phyloP scores from a whole-genome alignment of 2,888 invertebrate genomes.

The Bhutanitis thaidina region DNA sequence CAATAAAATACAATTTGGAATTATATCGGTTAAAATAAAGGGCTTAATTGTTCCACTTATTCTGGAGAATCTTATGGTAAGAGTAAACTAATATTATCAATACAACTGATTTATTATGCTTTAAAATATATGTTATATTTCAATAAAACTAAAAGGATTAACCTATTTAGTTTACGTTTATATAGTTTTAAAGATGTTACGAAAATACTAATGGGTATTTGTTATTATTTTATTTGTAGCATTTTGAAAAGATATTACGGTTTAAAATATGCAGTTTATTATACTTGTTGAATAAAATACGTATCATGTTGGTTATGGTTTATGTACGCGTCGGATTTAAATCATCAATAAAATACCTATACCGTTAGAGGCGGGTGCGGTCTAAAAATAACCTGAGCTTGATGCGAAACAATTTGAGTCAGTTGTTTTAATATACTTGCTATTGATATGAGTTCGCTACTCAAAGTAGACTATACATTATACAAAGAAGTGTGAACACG shows the following conservation, averaged over 20 bases:
- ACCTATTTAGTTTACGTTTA: too few relatives aligned
- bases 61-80: too few relatives aligned
- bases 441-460: slow-evolving; percentile 2
- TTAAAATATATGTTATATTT: too few relatives aligned
- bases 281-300: neutral
- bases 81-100: too few relatives aligned
- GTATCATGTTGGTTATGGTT: neutral
- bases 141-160: too few relatives aligned
- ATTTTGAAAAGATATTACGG: too few relatives aligned
- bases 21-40: neutral
- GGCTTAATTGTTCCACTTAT: too few relatives aligned
- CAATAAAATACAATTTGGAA: slow-evolving; percentile 6
- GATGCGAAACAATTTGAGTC: slow-evolving; percentile 17
- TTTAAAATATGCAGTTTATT: neutral
- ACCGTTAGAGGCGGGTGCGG: slow-evolving; percentile 12
- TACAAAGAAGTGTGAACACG: too few relatives aligned
- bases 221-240: too few relatives aligned
- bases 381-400: slow-evolving; percentile 21
- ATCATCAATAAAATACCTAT: slow-evolving; percentile 8
- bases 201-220: too few relatives aligned
- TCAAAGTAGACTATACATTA: neutral
- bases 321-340: neutral
- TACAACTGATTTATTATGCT: too few relatives aligned
- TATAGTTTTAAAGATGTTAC: too few relatives aligned
- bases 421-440: slow-evolving; percentile 7